Percentiles rank a stretch among this genome's conserved stretches.
These are phyloP conservation scores for Cavia porcellus DNA, from an alignment of 2,113 vertebrate genomes.

Conservation along the genomic window DNA sequence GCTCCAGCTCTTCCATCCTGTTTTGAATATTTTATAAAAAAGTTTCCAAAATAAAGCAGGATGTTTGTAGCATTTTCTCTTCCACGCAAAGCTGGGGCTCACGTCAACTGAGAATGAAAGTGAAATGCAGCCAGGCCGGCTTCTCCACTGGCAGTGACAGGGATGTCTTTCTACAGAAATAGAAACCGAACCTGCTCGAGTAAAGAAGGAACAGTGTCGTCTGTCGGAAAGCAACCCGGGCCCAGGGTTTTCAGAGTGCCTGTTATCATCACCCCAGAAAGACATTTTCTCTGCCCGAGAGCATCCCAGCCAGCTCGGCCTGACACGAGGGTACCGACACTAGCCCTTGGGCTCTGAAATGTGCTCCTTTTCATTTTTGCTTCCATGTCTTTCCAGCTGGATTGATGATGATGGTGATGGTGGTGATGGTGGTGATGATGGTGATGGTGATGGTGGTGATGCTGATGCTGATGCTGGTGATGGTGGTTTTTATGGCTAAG, in stretches of 20 bases:
- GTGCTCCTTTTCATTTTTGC: conserved; percentile 48
- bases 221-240: conserved; percentile 34
- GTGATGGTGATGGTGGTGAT: not conserved
- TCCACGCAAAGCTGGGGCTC: not conserved
- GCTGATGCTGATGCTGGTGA: not conserved
- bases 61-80: conserved; percentile 54
- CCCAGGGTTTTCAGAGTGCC: conserved; percentile 63
- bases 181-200: conserved; percentile 49
- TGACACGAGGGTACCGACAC: conserved; percentile 64
- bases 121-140: not conserved
- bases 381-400: conserved; percentile 38
- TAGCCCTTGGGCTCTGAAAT: conserved; percentile 37
- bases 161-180: conserved; percentile 34
- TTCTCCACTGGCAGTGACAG: not conserved
- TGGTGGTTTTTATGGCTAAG: conserved; percentile 18
- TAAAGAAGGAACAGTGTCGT: conserved; percentile 64
- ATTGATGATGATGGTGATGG: not conserved
- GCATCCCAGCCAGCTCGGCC: conserved; percentile 65
- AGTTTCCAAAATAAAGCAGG: conserved; percentile 62
- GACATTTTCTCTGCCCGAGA: conserved; percentile 63
- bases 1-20: conserved; percentile 18
- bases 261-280: conserved; percentile 66
- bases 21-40: conserved; percentile 63
- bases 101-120: conserved; percentile 28
- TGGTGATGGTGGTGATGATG: not conserved